These are phyloP conservation scores for Lagria hirta DNA, from an alignment of 2,888 invertebrate genomes.

Conservation along the genomic window DNA sequence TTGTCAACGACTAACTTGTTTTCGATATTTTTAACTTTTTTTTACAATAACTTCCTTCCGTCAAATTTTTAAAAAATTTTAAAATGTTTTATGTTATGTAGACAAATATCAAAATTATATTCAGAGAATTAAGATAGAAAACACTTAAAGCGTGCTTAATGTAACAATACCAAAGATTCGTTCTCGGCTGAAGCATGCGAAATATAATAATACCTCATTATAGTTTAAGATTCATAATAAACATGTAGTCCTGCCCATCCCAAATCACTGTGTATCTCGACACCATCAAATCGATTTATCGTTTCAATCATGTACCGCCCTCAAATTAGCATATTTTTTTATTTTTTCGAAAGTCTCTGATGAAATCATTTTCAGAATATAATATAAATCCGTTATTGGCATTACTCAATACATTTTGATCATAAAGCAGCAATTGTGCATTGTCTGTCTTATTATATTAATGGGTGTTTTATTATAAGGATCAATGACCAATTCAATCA, in stretches of 20 bases:
- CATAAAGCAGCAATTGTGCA: too few species aligned
- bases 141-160: slow-evolving; percentile 1
- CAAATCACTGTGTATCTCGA: slow-evolving; percentile 36
- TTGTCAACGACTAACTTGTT: too few species aligned
- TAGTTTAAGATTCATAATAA: slow-evolving; percentile 17
- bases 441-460: too few species aligned
- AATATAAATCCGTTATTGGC: slow-evolving; percentile 5
- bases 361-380: slow-evolving; percentile 15
- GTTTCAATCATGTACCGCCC: slow-evolving; percentile 33
- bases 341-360: slow-evolving; percentile 14
- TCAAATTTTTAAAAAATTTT: too few species aligned
- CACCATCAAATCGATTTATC: slow-evolving; percentile 33
- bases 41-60: too few species aligned
- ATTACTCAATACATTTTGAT: too few species aligned
- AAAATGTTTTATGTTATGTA: too few species aligned
- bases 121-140: too few species aligned
- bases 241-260: slow-evolving; percentile 30
- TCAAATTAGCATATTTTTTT: slow-evolving; percentile 35
- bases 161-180: slow-evolving; percentile 28
- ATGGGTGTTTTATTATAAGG: too few species aligned
- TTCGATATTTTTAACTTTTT: too few species aligned
- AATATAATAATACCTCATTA: slow-evolving; percentile 43
- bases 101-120: too few species aligned
- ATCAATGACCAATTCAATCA: too few species aligned
- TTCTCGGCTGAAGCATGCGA: slow-evolving; percentile 42